Evolutionary conservation across 2,888 invertebrate species (phyloP).

Genomic region (Latheticus oryzae): DNA sequence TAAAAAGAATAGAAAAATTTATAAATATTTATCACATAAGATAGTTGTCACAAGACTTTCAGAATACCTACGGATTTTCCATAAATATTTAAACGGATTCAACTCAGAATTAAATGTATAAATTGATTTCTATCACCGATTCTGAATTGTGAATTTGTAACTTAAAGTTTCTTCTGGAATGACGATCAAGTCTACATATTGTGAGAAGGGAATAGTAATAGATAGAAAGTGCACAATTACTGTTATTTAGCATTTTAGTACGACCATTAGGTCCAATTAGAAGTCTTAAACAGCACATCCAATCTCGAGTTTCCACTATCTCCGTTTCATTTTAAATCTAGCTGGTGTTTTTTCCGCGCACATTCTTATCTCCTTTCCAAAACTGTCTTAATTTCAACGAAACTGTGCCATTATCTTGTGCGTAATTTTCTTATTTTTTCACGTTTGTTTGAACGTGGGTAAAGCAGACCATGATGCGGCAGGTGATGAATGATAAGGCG

Average conservation of each 20-base stretch:
- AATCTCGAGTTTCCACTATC: conserved; percentile 5
- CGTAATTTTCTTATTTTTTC: conserved; percentile 20
- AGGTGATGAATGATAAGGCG: conserved; percentile 36
- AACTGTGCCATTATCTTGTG: conserved; percentile 16
- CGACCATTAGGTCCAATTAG: conserved; percentile 7
- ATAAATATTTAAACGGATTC: too few relatives aligned
- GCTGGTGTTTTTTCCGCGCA: conserved; percentile 21
- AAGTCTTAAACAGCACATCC: not conserved
- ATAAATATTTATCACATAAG: too few relatives aligned
- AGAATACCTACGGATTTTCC: too few relatives aligned
- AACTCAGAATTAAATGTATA: too few relatives aligned
- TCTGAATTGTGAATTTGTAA: too few relatives aligned
- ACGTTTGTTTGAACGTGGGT: conserved; percentile 26
- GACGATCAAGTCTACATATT: too few relatives aligned
- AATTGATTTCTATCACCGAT: too few relatives aligned
- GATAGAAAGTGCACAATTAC: not conserved
- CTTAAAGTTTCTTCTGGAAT: too few relatives aligned
- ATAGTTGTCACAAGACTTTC: too few relatives aligned
- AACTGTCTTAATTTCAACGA: conserved; percentile 24
- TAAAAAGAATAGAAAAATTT: not conserved
- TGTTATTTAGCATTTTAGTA: conserved; percentile 8
- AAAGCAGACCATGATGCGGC: conserved; percentile 22
- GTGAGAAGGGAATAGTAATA: conserved; percentile 1
- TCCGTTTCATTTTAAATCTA: conserved; percentile 8
- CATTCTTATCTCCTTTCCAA: conserved; percentile 13